Base-by-base conservation (phyloP, 1,140 invertebrate species). In the Pristionchus pacificus region DNA sequence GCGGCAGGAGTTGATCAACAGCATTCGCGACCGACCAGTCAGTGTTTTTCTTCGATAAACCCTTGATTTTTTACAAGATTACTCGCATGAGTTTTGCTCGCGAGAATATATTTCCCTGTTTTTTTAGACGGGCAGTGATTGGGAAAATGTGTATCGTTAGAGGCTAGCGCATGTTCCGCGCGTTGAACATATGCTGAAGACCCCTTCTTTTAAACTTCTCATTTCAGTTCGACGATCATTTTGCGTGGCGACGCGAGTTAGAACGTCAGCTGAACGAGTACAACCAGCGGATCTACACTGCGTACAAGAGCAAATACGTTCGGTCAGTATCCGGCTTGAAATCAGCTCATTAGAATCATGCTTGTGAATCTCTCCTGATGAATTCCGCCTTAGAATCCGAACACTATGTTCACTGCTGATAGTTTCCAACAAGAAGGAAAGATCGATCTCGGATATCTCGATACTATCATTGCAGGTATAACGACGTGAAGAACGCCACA, bases 231-330 rank as follows among this genome's bases (percentile, higher is more conserved):
- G 38, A 49, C 6, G 6, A 6, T 49, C 38, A 10, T 6, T 10
- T 10, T 10, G 38, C 19, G 24, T 82, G 82, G 82, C 78, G 71
- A 59, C 15, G 30, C 10, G 19, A 70, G 30, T 78, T 77, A 38
- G 76, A 77, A 49, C 29, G 58, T 28, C 61, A 77, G 32, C 59
- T 82, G 65, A 67, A 76, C 60, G 33, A 49, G 28, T 82, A 83
- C 70, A 84, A 82, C 60, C 72, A 80, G 32, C 49, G 80, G 25
- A 65, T 82, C 29, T 82, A 79, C 71, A 72, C 76, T 60, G 76
- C 80, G 27, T 82, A 81, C 61, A 82, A 82, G 67, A 82, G 83
- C 31, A 74, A 82, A 73, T 82, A 82, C 70, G 80, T 82, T 60
- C 75, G 82, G 67, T 76, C 27, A 59, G 70, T 38, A 68, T 49